A percentile compares a stretch with the other conserved stretches of the same genome.
Evolutionary conservation across 2,797 vertebrate genomes (phyloP).

Genomic region (Channallabes apus): DNA sequence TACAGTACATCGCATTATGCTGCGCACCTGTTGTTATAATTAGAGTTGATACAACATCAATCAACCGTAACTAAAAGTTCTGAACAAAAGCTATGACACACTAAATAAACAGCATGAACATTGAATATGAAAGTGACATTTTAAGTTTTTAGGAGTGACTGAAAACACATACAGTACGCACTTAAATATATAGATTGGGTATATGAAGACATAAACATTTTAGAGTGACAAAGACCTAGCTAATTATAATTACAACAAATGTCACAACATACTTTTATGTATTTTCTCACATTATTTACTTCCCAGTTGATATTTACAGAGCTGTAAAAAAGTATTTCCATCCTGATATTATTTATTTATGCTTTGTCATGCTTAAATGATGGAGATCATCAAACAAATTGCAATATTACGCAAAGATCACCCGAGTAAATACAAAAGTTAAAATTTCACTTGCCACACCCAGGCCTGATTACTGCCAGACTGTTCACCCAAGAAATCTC

Average conservation of each 20-base stretch:
- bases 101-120: not conserved
- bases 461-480: too few relatives aligned
- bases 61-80: not conserved
- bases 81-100: not conserved
- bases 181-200: not conserved
- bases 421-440: too few relatives aligned
- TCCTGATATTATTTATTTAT: too few relatives aligned
- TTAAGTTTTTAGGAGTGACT: not conserved
- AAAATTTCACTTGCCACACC: too few relatives aligned
- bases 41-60: not conserved
- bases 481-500: too few relatives aligned
- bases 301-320: not conserved
- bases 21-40: constrained; percentile 33
- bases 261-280: not conserved
- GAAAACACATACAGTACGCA: not conserved
- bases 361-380: too few relatives aligned
- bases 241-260: not conserved
- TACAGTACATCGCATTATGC: not conserved
- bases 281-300: not conserved
- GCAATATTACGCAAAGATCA: too few relatives aligned
- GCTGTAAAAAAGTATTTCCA: too few relatives aligned
- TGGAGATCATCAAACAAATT: too few relatives aligned
- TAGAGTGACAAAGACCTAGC: not conserved
- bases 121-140: not conserved
- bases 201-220: not conserved